A percentile compares a stretch with the other conserved stretches of the same genome.
These are phyloP conservation scores for Drosophila anomalata DNA, from an alignment of 2,888 invertebrate species.

Conservation along the genomic window DNA sequence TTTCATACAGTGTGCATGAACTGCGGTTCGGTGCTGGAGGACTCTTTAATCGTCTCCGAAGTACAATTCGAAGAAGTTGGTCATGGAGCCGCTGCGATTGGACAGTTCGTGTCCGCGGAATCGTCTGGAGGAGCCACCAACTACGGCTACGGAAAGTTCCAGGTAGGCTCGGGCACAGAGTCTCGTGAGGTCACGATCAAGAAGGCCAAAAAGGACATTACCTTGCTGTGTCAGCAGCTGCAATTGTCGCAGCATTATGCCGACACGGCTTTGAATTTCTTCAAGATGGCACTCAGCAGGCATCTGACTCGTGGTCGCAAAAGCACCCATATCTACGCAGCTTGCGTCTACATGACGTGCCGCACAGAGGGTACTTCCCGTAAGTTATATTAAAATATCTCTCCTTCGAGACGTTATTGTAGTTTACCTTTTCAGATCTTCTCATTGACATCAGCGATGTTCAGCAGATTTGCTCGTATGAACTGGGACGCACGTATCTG, in stretches of 20 bases:
- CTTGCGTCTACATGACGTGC: slow-evolving; percentile 98
- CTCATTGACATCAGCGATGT: slow-evolving; percentile 98
- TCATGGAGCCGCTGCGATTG: slow-evolving; percentile 94
- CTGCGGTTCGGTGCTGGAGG: slow-evolving; percentile 98
- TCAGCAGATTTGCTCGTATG: slow-evolving; percentile 98
- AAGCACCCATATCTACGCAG: slow-evolving; percentile 95
- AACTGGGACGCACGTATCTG: slow-evolving; percentile 96
- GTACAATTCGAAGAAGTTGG: slow-evolving; percentile 97
- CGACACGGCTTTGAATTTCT: slow-evolving; percentile 96
- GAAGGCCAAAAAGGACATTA: slow-evolving; percentile 94
- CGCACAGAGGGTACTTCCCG: slow-evolving; percentile 97
- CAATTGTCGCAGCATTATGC: slow-evolving; percentile 95
- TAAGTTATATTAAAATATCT: slow-evolving; percentile 85
- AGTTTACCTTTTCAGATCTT: slow-evolving; percentile 87
- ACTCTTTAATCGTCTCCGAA: slow-evolving; percentile 97
- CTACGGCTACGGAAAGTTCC: slow-evolving; percentile 91
- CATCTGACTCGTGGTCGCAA: slow-evolving; percentile 96
- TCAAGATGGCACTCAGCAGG: slow-evolving; percentile 93
- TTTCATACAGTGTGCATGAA: slow-evolving; percentile 92
- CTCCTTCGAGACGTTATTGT: not conserved
- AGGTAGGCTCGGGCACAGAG: slow-evolving; percentile 92
- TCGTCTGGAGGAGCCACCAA: slow-evolving; percentile 93
- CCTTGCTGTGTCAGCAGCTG: slow-evolving; percentile 93
- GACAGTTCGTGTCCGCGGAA: slow-evolving; percentile 96
- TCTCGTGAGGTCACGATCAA: slow-evolving; percentile 96